These are phyloP conservation scores for Lepidonotus clava DNA, from an alignment of 2,888 invertebrate genomes.

Conservation along the genomic window DNA sequence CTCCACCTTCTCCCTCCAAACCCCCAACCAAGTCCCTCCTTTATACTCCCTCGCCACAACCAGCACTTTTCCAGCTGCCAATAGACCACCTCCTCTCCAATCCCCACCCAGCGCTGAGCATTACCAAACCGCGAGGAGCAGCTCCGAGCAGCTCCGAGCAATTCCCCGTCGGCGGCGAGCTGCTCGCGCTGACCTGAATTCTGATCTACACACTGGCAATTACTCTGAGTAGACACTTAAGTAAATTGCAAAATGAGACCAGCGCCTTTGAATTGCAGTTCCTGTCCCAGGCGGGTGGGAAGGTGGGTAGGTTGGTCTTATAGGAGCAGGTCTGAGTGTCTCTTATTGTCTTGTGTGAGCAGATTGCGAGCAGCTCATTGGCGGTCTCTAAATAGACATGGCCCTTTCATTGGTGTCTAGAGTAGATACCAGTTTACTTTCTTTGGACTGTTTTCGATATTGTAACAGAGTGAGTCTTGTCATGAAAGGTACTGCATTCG, in stretches of 20 bases:
- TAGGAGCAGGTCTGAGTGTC: not conserved
- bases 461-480: too few species aligned
- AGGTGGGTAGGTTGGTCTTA: not conserved
- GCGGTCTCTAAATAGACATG: not conserved
- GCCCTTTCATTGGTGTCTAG: not conserved
- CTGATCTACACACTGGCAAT: slow-evolving; percentile 47
- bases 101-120: not conserved
- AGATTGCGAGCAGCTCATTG: not conserved
- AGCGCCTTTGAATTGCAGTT: not conserved
- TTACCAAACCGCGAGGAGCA: too few species aligned
- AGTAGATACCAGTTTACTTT: not conserved
- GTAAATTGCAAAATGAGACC: slow-evolving; percentile 46
- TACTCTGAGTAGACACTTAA: slow-evolving; percentile 47
- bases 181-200: slow-evolving; percentile 1
- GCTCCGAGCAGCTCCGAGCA: not conserved
- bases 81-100: not conserved
- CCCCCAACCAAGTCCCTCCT: not conserved
- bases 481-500: too few species aligned
- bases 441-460: too few species aligned
- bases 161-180: not conserved
- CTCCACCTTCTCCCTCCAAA: not conserved
- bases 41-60: not conserved
- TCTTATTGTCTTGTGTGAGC: not conserved
- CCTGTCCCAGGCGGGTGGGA: too few species aligned
- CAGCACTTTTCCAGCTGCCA: not conserved